Percentiles rank a stretch among this genome's conserved stretches.
Evolutionary conservation across 2,797 vertebrate species (phyloP).

Genomic region (Coregonus suidteri): DNA sequence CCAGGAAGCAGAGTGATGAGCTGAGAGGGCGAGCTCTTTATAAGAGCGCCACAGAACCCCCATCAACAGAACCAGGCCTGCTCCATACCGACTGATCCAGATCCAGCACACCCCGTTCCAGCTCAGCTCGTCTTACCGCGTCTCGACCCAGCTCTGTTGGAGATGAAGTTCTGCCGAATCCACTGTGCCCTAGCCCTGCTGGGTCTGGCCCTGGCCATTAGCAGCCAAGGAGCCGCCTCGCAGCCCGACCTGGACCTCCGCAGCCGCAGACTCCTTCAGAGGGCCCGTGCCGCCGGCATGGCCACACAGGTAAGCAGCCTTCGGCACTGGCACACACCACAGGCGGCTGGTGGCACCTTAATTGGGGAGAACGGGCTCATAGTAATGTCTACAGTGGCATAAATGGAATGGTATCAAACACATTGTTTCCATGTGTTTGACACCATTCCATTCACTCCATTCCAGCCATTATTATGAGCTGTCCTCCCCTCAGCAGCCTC

Average conservation of each 20-base stretch:
- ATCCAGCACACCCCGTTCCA: not conserved
- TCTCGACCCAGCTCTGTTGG: slow-evolving; percentile 20
- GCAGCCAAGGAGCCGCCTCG: slow-evolving; percentile 54
- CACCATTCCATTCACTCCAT: no score
- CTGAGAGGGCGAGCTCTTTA: slow-evolving; percentile 79
- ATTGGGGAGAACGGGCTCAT: no score
- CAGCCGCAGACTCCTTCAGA: slow-evolving; percentile 86
- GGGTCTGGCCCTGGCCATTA: slow-evolving; percentile 77
- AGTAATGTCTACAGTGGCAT: no score
- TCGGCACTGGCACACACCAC: not conserved
- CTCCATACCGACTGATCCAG: not conserved
- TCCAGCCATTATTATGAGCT: no score
- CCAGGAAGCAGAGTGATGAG: slow-evolving; percentile 64
- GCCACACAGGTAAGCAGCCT: slow-evolving; percentile 69
- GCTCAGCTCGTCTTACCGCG: slow-evolving; percentile 3
- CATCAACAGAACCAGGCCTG: slow-evolving; percentile 2
- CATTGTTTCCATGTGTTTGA: no score
- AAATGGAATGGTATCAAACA: no score
- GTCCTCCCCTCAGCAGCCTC: no score
- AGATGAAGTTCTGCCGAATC: slow-evolving; percentile 83
- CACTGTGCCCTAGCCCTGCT: slow-evolving; percentile 82
- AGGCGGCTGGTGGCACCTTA: not conserved
- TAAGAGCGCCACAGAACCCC: slow-evolving; percentile 50
- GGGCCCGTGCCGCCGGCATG: slow-evolving; percentile 80
- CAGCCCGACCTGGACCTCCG: slow-evolving; percentile 76